These are phyloP conservation scores for Pagrus major DNA, from an alignment of 2,113 vertebrate genomes.

Conservation along the genomic window DNA sequence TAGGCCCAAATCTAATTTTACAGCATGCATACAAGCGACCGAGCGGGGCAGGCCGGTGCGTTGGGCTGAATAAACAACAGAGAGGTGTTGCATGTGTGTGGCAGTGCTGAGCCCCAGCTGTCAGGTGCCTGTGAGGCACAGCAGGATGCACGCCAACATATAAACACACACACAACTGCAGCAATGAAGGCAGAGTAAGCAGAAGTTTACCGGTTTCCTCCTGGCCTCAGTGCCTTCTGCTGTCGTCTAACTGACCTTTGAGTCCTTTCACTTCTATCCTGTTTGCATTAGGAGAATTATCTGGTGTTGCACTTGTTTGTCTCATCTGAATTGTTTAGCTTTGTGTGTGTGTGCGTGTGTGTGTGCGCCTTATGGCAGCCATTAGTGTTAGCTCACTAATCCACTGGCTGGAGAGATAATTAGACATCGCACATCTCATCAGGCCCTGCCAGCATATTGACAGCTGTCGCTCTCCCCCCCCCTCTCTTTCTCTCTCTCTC, in stretches of 20 bases:
- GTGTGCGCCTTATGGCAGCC: constrained; percentile 39
- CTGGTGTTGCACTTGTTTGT: constrained; percentile 2
- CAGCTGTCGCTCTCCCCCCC: constrained; percentile 34
- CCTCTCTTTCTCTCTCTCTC: background rate
- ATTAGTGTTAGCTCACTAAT: constrained; percentile 58
- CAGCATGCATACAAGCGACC: background rate
- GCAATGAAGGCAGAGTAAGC: background rate
- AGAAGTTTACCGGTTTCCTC: background rate
- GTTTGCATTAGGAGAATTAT: constrained; percentile 5
- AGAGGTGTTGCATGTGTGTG: constrained; percentile 28
- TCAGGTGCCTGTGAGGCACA: constrained; percentile 24
- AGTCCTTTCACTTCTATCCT: background rate
- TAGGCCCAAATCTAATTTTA: constrained; percentile 70
- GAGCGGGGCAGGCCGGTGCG: constrained; percentile 2
- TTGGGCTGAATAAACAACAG: constrained; percentile 55
- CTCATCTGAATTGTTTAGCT: constrained; percentile 6
- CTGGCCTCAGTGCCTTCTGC: background rate
- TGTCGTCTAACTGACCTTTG: background rate
- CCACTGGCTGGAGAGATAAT: constrained; percentile 59
- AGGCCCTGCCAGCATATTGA: constrained; percentile 33
- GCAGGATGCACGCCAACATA: background rate
- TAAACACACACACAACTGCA: constrained; percentile 12
- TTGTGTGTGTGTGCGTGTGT: background rate
- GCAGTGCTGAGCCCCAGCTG: constrained; percentile 35
- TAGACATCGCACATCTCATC: constrained; percentile 59